Evolutionary conservation across 1,140 invertebrate species (phyloP).

Genomic region (Hylyphantes graminicola): DNA sequence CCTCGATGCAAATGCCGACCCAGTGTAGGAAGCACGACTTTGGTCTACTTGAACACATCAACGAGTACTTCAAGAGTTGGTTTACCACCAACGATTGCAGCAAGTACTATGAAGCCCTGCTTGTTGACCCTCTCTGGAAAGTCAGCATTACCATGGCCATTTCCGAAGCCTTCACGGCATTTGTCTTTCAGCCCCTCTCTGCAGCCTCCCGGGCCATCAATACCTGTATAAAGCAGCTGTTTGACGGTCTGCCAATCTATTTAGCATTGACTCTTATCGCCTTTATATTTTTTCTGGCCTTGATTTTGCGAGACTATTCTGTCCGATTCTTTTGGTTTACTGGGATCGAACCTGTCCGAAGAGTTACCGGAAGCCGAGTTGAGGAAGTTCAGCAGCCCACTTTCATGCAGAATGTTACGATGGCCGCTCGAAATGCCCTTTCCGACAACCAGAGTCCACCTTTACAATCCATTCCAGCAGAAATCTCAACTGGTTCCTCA

Average conservation of each 20-base stretch:
- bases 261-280: background rate
- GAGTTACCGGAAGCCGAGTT: constrained; percentile 12
- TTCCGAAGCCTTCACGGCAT: constrained; percentile 3
- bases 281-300: constrained; percentile 3
- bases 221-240: background rate
- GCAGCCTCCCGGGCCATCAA: constrained; percentile 3
- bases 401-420: too few species aligned
- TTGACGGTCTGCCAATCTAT: constrained; percentile 11
- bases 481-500: too few species aligned
- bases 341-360: constrained; percentile 16
- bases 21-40: constrained; percentile 17
- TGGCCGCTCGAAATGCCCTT: too few species aligned
- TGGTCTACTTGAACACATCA: background rate
- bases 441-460: too few species aligned
- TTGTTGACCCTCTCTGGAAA: constrained; percentile 33
- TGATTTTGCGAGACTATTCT: constrained; percentile 19
- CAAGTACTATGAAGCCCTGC: constrained; percentile 30
- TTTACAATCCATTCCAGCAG: too few species aligned
- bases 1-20: background rate
- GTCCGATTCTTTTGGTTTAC: constrained; percentile 31
- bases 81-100: constrained; percentile 10
- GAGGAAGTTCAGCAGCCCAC: constrained; percentile 4
- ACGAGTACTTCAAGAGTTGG: constrained; percentile 12
- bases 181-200: constrained; percentile 10
- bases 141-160: constrained; percentile 20